phyloP scores from a whole-genome alignment of 2,888 invertebrate genomes.

The Lysandra bellargus region DNA sequence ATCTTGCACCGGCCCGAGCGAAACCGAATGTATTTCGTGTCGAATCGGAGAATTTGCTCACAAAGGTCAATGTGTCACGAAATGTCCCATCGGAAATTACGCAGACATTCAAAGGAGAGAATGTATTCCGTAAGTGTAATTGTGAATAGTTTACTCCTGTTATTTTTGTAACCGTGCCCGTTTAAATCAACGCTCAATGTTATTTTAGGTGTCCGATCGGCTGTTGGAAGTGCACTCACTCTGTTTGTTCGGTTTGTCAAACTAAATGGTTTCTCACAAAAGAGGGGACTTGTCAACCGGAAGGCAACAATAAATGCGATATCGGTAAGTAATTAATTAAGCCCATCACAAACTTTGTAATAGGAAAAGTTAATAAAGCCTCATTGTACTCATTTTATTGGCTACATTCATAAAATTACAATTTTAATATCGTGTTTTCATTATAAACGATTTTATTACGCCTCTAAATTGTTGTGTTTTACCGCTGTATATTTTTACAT shows the following conservation, averaged over 20 bases:
- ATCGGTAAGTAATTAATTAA: conserved; percentile 80
- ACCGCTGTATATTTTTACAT: conserved; percentile 34
- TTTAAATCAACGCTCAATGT: conserved; percentile 42
- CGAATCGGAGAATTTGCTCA: conserved; percentile 85
- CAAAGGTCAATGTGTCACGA: conserved; percentile 85
- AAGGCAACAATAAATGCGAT: conserved; percentile 87
- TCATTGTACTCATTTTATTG: background rate
- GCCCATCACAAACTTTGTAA: conserved; percentile 1
- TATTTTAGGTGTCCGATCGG: conserved; percentile 85
- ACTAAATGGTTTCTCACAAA: conserved; percentile 88
- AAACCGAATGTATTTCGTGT: conserved; percentile 90
- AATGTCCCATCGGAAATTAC: conserved; percentile 87
- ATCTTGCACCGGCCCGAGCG: conserved; percentile 89
- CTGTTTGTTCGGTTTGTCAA: conserved; percentile 87
- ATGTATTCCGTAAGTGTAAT: conserved; percentile 82
- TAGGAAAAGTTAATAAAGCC: background rate
- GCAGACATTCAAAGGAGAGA: conserved; percentile 88
- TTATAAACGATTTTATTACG: background rate
- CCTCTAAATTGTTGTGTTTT: conserved; percentile 22
- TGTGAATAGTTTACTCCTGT: conserved; percentile 34
- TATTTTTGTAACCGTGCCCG: conserved; percentile 38
- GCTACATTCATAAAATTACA: background rate
- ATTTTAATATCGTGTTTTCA: background rate
- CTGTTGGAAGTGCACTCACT: conserved; percentile 86
- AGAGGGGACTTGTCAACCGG: conserved; percentile 86